A percentile compares a stretch with the other conserved stretches of the same genome.
These are phyloP conservation scores for Drymonia ruficornis DNA, from an alignment of 2,888 invertebrate genomes.

Conservation along the genomic window DNA sequence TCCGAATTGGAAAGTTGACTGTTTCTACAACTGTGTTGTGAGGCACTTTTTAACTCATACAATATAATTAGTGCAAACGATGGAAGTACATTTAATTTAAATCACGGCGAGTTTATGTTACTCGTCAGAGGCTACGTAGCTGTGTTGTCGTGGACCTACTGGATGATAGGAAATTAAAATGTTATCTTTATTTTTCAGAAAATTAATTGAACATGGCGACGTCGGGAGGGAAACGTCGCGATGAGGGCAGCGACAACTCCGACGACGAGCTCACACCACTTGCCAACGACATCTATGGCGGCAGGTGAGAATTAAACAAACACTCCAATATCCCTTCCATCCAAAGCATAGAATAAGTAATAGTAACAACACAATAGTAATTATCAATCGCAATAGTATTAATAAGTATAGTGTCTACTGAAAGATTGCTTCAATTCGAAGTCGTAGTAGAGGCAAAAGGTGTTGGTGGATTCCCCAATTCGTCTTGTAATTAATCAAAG, in stretches of 20 bases:
- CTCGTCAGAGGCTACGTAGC: neutral
- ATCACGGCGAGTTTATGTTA: neutral
- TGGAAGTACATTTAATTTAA: neutral
- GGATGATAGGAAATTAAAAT: no score
- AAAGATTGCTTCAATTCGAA: no score
- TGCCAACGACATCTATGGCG: conserved; percentile 94
- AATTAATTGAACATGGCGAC: conserved; percentile 84
- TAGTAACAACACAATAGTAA: no score
- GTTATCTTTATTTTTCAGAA: conserved; percentile 46
- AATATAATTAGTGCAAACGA: neutral
- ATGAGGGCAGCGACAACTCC: conserved; percentile 90
- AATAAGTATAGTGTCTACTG: no score
- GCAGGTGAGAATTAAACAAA: conserved; percentile 87
- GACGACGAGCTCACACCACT: conserved; percentile 95
- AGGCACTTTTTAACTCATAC: conserved; percentile 3
- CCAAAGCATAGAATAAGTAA: neutral
- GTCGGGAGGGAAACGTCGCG: conserved; percentile 88
- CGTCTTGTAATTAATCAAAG: neutral
- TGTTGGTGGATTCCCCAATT: neutral
- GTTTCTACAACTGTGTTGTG: conserved; percentile 31
- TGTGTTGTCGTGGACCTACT: neutral
- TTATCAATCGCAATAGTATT: neutral
- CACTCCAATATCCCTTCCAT: neutral
- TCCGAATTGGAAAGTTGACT: conserved; percentile 44
- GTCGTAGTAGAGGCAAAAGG: no score